Evolutionary conservation across 2,113 vertebrate species (phyloP).

Genomic region (Catharus fuscescens): DNA sequence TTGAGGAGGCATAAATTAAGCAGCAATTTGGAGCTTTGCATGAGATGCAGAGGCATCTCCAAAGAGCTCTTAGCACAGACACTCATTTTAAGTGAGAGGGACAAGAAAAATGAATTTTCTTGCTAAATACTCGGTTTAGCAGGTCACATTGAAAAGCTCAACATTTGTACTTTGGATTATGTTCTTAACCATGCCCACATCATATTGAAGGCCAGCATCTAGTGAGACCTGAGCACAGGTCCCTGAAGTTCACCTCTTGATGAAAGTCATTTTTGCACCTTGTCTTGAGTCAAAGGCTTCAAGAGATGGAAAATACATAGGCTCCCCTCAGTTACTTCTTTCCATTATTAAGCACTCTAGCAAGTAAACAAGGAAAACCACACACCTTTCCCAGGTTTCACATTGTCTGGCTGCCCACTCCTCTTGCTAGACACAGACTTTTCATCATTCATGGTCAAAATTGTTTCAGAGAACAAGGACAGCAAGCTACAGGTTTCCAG

Average conservation of each 20-base stretch:
- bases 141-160: background rate
- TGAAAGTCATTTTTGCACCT: background rate
- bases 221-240: background rate
- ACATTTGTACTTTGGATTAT: background rate
- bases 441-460: background rate
- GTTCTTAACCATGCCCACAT: background rate
- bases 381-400: background rate
- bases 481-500: background rate
- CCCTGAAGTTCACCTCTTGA: background rate
- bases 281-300: background rate
- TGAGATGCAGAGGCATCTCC: background rate
- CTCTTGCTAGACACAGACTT: background rate
- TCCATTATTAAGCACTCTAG: background rate
- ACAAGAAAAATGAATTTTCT: background rate
- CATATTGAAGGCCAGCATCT: background rate
- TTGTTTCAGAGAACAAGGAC: background rate
- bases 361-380: background rate
- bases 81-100: background rate
- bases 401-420: background rate
- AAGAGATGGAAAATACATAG: background rate
- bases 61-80: background rate
- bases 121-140: background rate
- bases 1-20: background rate
- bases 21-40: background rate
- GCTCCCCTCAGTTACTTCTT: background rate